A percentile compares a stretch with the other conserved stretches of the same genome.
phyloP scores from a whole-genome alignment of 2,888 invertebrate species.

The Neoaliturus tenellus region DNA sequence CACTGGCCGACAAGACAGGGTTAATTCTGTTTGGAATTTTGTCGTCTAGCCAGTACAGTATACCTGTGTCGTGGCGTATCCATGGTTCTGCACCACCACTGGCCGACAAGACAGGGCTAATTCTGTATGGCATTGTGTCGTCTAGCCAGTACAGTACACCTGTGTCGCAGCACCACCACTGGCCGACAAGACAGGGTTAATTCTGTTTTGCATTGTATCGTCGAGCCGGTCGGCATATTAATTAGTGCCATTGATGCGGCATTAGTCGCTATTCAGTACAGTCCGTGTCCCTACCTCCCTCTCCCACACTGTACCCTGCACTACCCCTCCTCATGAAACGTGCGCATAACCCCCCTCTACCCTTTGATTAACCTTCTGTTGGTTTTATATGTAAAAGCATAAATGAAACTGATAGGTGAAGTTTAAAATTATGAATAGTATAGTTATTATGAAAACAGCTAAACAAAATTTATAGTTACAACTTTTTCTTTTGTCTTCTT shows the following conservation, averaged over 20 bases:
- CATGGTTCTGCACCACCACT: too few relatives aligned
- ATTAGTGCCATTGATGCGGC: slow-evolving; percentile 24
- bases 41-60: too few relatives aligned
- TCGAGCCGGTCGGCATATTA: not conserved
- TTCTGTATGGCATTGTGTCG: slow-evolving; percentile 1
- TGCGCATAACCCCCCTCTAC: too few relatives aligned
- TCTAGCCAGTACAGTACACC: not conserved
- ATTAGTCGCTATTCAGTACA: slow-evolving; percentile 29
- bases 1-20: too few relatives aligned
- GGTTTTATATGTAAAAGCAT: too few relatives aligned
- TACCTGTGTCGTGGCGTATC: too few relatives aligned
- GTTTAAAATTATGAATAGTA: too few relatives aligned
- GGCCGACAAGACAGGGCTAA: slow-evolving; percentile 28
- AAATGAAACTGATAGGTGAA: too few relatives aligned
- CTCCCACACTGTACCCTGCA: not conserved
- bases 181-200: slow-evolving; percentile 31
- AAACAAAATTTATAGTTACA: too few relatives aligned
- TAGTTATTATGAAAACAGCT: too few relatives aligned
- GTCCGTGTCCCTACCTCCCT: not conserved
- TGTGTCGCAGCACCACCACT: not conserved
- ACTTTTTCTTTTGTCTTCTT: too few relatives aligned
- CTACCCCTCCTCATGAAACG: not conserved
- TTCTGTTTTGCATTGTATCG: slow-evolving; percentile 11
- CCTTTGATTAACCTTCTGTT: not conserved
- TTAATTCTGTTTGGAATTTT: too few relatives aligned